Percentiles rank a stretch among this genome's conserved stretches.
Evolutionary conservation across 2,888 invertebrate species (phyloP).

Genomic region (Troides aeacus): DNA sequence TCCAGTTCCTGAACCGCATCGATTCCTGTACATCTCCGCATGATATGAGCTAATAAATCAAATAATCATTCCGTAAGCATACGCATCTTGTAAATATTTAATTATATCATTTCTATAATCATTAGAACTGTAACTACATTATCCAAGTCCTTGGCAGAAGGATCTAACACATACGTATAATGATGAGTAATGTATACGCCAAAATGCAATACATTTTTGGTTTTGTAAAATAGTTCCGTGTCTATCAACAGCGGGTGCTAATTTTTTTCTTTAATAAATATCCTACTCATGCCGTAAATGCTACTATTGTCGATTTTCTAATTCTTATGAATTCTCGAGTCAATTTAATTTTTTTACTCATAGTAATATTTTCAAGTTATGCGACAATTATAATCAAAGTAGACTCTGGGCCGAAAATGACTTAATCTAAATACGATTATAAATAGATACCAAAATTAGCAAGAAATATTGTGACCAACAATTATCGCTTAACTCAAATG

Average conservation of each 20-base stretch:
- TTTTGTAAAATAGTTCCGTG: conserved; percentile 2
- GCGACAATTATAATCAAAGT: too few relatives aligned
- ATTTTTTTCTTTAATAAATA: not conserved
- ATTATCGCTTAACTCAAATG: too few relatives aligned
- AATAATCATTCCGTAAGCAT: conserved; percentile 21
- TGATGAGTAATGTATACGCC: conserved; percentile 3
- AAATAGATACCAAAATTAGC: too few relatives aligned
- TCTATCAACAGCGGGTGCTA: not conserved
- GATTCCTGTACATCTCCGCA: conserved; percentile 37
- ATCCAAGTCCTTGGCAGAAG: conserved; percentile 28
- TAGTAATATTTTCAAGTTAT: too few relatives aligned
- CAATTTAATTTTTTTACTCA: too few relatives aligned
- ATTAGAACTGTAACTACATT: conserved; percentile 25
- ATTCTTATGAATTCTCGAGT: too few relatives aligned
- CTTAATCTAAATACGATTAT: too few relatives aligned
- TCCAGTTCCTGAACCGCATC: conserved; percentile 53
- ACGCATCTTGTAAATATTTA: conserved; percentile 25
- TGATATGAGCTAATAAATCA: conserved; percentile 36
- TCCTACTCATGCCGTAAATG: too few relatives aligned
- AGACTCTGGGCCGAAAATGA: too few relatives aligned
- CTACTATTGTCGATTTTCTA: too few relatives aligned
- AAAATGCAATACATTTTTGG: conserved; percentile 6
- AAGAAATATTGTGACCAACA: too few relatives aligned
- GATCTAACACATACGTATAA: conserved; percentile 23
- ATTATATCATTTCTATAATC: conserved; percentile 22